Base-by-base conservation (phyloP, 2,888 invertebrate genomes). In the Lepeophtheirus nordmannii region DNA sequence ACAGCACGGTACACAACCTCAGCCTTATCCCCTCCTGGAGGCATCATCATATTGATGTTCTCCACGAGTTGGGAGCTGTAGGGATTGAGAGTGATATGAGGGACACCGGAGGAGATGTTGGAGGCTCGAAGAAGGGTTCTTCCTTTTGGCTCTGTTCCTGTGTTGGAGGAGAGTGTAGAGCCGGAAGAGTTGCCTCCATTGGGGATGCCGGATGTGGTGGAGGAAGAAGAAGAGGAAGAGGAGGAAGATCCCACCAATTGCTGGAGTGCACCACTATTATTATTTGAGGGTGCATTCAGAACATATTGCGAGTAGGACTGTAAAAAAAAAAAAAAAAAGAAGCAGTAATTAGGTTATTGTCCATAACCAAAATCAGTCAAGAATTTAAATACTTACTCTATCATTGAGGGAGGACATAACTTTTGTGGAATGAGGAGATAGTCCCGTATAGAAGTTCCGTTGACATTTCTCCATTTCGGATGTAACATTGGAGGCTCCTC, bases 1-100 rank as follows among this genome's bases (percentile, higher is more conserved):
- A 66, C 66, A 9, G 66, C 59, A 7, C 66, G 39, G 23, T 58
- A 66, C 8, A 66, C 60, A 14, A 66, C 59, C 38, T 65, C 65
- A 17, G 41, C 23, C 17, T 39, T 41, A 22, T 17, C 38, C 41
- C 17, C 23, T 11, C 62, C 40, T 10, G 14, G 17, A 12, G 58
- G 65, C 66, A 66, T 66, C 66, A 66, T 66, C 60, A 58, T 59
- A 30, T 66, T 66, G 53, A 66, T 46, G 40, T 61, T 66, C 23
- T 66, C 66, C 11, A 66, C 66, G 11, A 66, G 39, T 23, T 60
- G 59, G 20, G 66, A 58, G 60, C 66, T 66, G 60, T 66, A 66
- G 39, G 66, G 66, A 56, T 66, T 66, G 10, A 66, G 60, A 7
- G 66, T 66, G 23, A 66, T 66, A 41, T 66, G 66, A 9, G 66